phyloP scores from a whole-genome alignment of 2,113 vertebrate genomes.

The Megaleporinus macrocephalus region DNA sequence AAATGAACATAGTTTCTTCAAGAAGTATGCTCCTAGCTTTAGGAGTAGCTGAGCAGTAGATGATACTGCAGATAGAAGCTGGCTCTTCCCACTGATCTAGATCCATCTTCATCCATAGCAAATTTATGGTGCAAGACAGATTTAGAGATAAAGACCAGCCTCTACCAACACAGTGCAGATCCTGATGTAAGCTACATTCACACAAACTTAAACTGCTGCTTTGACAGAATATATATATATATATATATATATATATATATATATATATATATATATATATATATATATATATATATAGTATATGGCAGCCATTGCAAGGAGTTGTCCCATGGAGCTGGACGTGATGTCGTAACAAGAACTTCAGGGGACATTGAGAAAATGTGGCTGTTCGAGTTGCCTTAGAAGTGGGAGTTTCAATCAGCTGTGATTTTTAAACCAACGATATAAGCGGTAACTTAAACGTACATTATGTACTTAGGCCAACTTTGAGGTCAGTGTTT shows the following conservation, averaged over 20 bases:
- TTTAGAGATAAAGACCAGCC: not conserved
- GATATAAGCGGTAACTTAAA: too few species aligned
- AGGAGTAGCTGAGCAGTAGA: not conserved
- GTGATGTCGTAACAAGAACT: too few species aligned
- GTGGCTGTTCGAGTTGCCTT: too few species aligned
- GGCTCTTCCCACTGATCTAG: not conserved
- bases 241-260: too few species aligned
- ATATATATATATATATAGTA: too few species aligned
- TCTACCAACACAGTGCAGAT: not conserved
- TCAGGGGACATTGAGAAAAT: too few species aligned
- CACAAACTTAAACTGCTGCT: not conserved
- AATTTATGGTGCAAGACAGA: not conserved
- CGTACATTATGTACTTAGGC: too few species aligned
- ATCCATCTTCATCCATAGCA: not conserved
- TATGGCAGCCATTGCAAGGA: not conserved
- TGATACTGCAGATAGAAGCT: not conserved
- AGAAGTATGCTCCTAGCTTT: constrained; percentile 21
- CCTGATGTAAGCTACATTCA: constrained; percentile 2
- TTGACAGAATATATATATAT: too few species aligned
- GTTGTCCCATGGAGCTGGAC: not conserved
- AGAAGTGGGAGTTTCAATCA: too few species aligned
- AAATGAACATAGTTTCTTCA: not conserved
- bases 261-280: too few species aligned
- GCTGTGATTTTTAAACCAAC: too few species aligned
- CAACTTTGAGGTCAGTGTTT: too few species aligned